A percentile compares a stretch with the other conserved stretches of the same genome.
Conservation (phyloP, 2,797 vertebrate genomes). For the Rhabdomys pumilio region DNA sequence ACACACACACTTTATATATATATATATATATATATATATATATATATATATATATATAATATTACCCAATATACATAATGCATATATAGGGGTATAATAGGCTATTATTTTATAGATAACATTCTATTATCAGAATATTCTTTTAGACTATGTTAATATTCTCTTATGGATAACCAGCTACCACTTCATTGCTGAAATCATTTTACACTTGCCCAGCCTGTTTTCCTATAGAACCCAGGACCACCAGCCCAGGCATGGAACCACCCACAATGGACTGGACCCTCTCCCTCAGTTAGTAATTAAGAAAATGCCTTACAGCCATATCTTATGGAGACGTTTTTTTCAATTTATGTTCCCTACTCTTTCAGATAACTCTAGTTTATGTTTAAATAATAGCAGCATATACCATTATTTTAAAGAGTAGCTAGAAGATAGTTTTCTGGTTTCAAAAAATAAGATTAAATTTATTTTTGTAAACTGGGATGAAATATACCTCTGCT, state of each 20-base stretch:
- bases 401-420: conserved; percentile 5
- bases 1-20: too few relatives aligned
- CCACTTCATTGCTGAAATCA: neutral
- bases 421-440: neutral
- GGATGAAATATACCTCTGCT: neutral
- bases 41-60: neutral
- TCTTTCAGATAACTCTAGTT: neutral
- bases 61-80: too few relatives aligned
- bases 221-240: neutral
- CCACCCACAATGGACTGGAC: neutral
- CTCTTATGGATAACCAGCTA: conserved; percentile 10
- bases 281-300: neutral
- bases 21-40: too few relatives aligned
- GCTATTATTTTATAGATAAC: conserved; percentile 47
- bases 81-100: neutral
- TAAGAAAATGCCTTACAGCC: neutral
- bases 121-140: conserved; percentile 12
- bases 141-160: neutral
- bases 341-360: neutral
- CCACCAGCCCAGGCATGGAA: neutral
- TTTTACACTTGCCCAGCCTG: neutral
- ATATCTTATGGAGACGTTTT: neutral
- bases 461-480: conserved; percentile 13
- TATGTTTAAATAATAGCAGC: neutral
- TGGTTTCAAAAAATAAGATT: neutral